Base-by-base conservation (phyloP, 2,888 invertebrate genomes). In the Gnatocerus cornutus region DNA sequence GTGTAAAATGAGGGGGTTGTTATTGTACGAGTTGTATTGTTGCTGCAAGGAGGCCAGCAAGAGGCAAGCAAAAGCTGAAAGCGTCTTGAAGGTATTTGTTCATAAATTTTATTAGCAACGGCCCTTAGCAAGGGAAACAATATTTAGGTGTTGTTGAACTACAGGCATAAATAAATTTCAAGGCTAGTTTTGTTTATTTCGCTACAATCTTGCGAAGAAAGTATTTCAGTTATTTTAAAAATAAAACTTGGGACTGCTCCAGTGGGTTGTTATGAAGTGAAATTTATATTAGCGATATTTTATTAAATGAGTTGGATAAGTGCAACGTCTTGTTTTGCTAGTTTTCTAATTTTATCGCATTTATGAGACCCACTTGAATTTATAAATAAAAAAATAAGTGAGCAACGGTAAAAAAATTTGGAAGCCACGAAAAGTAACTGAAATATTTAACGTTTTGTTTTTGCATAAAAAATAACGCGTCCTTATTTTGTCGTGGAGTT, bases 1-100 rank as follows among this genome's bases (percentile, higher is more conserved):
- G 53, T 82, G 80, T 71, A 83, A 83, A 77, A 78, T 84, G 73
- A 75, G 80, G 74, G 84, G 83, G 3, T 71, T 85, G n/a, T 48
- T 85, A n/a, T 74, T 83, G 12, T 82, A 80, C 58, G 84, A 85
- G 74, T 63, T 83, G 6, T 81, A 77, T 30, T 61, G 56, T 53
- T 78, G 59, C 64, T 73, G 48, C 56, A 70, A 52, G 75, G 80
- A 71, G 72, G 71, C 73, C 63, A 59, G 68, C 52, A 68, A 67
- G 13, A 33, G 68, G 48, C 43, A 68, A 29, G 14, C 9, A 13
- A 55, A 64, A 65, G 13, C 30, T 48, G 53, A 30, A 43, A 41
- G 8, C 16, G 43, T 21, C 6, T 56, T 37, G 16, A 56, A 65
- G 55, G 65, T 65, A 16, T 21, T 61, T 37, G 9, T 13, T 50